These are phyloP conservation scores for Cydia amplana DNA, from an alignment of 1,140 invertebrate species.

Conservation along the genomic window DNA sequence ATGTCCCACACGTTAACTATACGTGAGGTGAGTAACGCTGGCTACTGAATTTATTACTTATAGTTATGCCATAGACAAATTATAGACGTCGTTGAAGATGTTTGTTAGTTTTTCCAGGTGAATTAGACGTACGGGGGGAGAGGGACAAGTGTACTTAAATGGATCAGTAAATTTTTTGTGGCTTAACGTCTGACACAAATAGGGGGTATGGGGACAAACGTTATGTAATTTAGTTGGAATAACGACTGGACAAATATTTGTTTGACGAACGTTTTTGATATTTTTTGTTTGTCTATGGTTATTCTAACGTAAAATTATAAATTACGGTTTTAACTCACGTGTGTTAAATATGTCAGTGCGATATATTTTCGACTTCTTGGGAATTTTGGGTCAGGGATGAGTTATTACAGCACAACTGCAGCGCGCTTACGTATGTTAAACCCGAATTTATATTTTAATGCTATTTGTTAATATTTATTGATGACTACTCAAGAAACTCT, in stretches of 20 bases:
- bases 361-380: not conserved
- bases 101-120: too few species aligned
- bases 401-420: not conserved
- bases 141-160: too few species aligned
- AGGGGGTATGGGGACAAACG: too few species aligned
- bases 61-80: not conserved
- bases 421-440: not conserved
- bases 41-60: not conserved
- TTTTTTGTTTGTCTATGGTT: not conserved
- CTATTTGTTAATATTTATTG: not conserved
- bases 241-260: too few species aligned
- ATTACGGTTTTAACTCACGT: not conserved
- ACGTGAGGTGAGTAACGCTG: constrained; percentile 86
- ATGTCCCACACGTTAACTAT: constrained; percentile 95
- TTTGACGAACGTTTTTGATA: not conserved
- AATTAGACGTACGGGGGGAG: too few species aligned
- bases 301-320: not conserved
- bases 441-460: not conserved
- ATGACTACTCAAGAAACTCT: not conserved
- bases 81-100: too few species aligned
- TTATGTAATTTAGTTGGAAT: too few species aligned
- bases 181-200: too few species aligned
- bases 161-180: too few species aligned
- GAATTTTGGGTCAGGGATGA: not conserved
- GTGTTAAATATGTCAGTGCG: not conserved